Conservation (phyloP, 2,113 vertebrate species). For the Cyprinodon brontotheroides region DNA sequence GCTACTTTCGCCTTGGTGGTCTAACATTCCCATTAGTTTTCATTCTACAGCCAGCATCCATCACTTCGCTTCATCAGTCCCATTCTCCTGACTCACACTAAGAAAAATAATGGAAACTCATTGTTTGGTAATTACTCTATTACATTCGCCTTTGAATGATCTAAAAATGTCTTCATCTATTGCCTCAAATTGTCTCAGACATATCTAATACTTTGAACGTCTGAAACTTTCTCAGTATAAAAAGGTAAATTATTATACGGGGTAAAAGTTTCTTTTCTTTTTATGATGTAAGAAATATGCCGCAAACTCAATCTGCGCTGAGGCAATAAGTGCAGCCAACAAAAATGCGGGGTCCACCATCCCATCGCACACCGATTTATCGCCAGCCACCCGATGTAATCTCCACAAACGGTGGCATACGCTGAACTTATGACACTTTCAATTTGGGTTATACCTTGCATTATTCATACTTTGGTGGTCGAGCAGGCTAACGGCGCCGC, state of each 20-base stretch:
- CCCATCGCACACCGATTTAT: no score
- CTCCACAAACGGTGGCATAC: no score
- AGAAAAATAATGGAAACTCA: slow-evolving; percentile 1
- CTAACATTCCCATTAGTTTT: slow-evolving; percentile 13
- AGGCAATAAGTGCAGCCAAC: no score
- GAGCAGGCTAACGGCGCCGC: no score
- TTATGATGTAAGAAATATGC: not conserved
- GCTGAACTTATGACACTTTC: no score
- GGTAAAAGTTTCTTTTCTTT: not conserved
- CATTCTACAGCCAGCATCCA: not conserved
- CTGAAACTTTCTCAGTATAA: not conserved
- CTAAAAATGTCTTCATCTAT: not conserved
- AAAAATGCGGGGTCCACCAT: no score
- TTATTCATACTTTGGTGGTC: no score
- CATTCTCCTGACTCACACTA: slow-evolving; percentile 12
- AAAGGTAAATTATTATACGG: not conserved
- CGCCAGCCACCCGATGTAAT: no score
- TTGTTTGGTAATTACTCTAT: slow-evolving; percentile 5
- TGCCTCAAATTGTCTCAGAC: not conserved
- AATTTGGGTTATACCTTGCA: no score
- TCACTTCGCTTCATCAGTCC: slow-evolving; percentile 11
- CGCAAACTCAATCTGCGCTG: not conserved
- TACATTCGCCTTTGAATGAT: not conserved
- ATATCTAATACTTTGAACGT: not conserved
- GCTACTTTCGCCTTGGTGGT: not conserved